Evolutionary conservation across 2,888 invertebrate genomes (phyloP).

Genomic region (Gortyna flavago): DNA sequence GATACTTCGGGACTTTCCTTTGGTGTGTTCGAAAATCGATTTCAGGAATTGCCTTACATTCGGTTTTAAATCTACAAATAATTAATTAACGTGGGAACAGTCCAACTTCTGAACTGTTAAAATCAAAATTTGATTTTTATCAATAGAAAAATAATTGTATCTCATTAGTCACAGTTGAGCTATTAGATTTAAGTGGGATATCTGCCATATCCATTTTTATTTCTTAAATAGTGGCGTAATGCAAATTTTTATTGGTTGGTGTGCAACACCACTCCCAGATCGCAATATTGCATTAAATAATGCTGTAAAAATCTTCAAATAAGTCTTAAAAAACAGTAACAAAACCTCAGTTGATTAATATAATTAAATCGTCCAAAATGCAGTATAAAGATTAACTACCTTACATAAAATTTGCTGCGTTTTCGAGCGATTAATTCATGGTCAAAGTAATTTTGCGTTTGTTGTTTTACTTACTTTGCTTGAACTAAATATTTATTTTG

Average conservation of each 20-base stretch:
- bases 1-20: neutral
- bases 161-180: too few species aligned
- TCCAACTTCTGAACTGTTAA: neutral
- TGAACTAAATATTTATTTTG: conserved; percentile 5
- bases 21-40: neutral
- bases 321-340: neutral
- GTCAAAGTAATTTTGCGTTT: conserved; percentile 16
- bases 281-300: neutral
- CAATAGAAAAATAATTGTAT: too few species aligned
- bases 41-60: neutral
- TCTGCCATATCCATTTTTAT: neutral
- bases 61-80: neutral
- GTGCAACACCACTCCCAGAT: neutral
- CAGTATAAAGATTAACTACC: neutral
- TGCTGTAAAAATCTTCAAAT: neutral
- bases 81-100: neutral
- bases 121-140: too few species aligned
- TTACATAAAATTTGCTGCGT: conserved; percentile 14
- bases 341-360: neutral
- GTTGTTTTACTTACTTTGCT: neutral
- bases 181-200: neutral
- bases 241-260: neutral
- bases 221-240: neutral
- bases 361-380: conserved; percentile 1
- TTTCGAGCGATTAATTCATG: conserved; percentile 35